Evolutionary conservation across 2,888 invertebrate genomes (phyloP).

Genomic region (Pyralis farinalis): DNA sequence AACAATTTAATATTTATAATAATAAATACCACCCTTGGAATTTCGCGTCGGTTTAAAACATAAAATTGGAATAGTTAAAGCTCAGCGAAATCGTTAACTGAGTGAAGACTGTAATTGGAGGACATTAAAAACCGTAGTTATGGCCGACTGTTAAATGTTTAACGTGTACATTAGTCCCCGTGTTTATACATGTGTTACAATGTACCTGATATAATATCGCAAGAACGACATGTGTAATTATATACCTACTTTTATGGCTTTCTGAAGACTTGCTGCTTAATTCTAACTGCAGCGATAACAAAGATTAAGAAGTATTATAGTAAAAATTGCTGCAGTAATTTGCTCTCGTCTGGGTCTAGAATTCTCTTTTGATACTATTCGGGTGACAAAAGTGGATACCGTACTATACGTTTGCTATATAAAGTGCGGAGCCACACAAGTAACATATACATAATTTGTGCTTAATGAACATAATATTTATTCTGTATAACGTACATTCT

Average conservation of each 20-base stretch:
- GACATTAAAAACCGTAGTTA: conserved; percentile 76
- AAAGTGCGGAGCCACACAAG: too few relatives aligned
- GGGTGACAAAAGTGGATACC: too few relatives aligned
- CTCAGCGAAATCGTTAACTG: conserved; percentile 74
- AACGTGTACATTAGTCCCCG: conserved; percentile 67
- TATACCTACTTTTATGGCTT: conserved; percentile 23
- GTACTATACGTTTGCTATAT: too few relatives aligned
- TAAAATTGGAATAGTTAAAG: conserved; percentile 78
- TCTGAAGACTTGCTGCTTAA: too few relatives aligned
- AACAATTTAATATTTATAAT: conserved; percentile 23
- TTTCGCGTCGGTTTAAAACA: conserved; percentile 61
- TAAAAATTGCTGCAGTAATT: too few relatives aligned
- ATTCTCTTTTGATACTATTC: too few relatives aligned
- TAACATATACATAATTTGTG: too few relatives aligned
- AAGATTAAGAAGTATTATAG: too few relatives aligned
- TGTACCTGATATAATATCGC: conserved; percentile 42
- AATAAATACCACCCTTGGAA: conserved; percentile 40
- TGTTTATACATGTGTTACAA: conserved; percentile 67
- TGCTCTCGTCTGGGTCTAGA: too few relatives aligned
- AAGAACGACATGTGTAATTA: conserved; percentile 20
- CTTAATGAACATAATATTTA: too few relatives aligned
- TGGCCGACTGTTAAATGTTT: conserved; percentile 73
- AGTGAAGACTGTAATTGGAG: conserved; percentile 75
- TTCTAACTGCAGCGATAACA: too few relatives aligned
- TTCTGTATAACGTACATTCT: too few relatives aligned